These are phyloP conservation scores for Coptotermes formosanus DNA, from an alignment of 1,140 invertebrate genomes.

Conservation along the genomic window DNA sequence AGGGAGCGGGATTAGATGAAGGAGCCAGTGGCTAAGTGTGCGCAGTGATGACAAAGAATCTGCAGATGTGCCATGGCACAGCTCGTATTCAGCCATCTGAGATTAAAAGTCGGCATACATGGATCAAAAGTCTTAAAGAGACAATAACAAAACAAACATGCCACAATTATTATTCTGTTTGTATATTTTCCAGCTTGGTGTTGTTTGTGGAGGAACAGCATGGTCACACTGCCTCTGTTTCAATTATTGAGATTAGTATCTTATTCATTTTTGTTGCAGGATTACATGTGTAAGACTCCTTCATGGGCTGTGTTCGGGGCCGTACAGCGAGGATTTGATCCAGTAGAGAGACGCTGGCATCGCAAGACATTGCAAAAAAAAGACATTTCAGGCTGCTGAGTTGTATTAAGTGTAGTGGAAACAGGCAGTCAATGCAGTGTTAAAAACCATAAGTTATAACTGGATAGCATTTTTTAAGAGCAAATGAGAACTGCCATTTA, in stretches of 20 bases:
- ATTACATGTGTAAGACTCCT: conserved; percentile 59
- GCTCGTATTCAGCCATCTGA: too few relatives aligned
- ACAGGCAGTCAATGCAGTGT: too few relatives aligned
- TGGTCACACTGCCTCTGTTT: not conserved
- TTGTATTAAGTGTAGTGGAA: not conserved
- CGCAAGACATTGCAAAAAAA: conserved; percentile 47
- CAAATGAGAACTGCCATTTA: too few relatives aligned
- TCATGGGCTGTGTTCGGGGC: conserved; percentile 60
- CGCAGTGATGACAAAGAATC: too few relatives aligned
- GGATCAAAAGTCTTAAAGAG: too few relatives aligned
- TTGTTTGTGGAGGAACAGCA: not conserved
- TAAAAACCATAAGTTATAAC: too few relatives aligned
- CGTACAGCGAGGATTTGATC: conserved; percentile 60
- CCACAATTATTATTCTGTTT: not conserved
- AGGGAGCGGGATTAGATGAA: too few relatives aligned
- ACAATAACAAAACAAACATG: too few relatives aligned
- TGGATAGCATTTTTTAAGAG: too few relatives aligned
- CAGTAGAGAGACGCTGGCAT: conserved; percentile 55
- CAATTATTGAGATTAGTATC: not conserved
- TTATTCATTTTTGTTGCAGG: conserved; percentile 40
- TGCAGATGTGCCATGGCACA: too few relatives aligned
- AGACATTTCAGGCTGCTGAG: conserved; percentile 40
- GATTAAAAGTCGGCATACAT: too few relatives aligned
- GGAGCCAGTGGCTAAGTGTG: too few relatives aligned
- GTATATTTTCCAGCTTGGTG: not conserved